Percentiles rank a stretch among this genome's conserved stretches.
These are phyloP conservation scores for Abrostola tripartita DNA, from an alignment of 2,888 invertebrate genomes.

Conservation along the genomic window DNA sequence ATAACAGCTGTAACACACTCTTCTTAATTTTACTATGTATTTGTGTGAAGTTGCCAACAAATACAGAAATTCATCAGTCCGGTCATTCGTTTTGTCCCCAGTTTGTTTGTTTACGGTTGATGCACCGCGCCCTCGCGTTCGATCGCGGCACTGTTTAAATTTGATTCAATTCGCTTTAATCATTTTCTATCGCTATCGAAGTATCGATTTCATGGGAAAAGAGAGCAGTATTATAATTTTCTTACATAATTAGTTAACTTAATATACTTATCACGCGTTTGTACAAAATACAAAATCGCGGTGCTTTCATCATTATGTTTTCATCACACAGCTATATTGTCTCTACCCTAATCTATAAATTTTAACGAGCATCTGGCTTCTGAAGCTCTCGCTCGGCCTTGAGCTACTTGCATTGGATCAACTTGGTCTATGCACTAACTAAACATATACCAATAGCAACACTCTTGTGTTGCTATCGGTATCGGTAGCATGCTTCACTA, in stretches of 20 bases:
- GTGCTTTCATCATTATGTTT: constrained; percentile 17
- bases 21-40: constrained; percentile 15
- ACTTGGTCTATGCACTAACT: constrained; percentile 15
- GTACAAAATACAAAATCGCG: constrained; percentile 20
- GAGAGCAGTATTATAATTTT: constrained; percentile 10
- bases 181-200: background rate
- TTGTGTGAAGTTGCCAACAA: constrained; percentile 30
- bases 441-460: background rate
- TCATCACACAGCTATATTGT: constrained; percentile 27
- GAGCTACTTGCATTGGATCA: constrained; percentile 32
- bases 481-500: no score
- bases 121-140: constrained; percentile 28
- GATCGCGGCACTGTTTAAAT: constrained; percentile 20
- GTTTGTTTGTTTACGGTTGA: constrained; percentile 42
- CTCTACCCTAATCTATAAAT: constrained; percentile 10
- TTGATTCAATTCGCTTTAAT: constrained; percentile 9
- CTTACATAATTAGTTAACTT: constrained; percentile 12
- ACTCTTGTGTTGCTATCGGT: no score
- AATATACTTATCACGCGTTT: constrained; percentile 15
- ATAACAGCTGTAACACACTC: constrained; percentile 2
- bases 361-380: constrained; percentile 29
- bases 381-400: constrained; percentile 28
- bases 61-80: constrained; percentile 30
- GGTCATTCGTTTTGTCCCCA: constrained; percentile 43
- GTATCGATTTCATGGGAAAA: constrained; percentile 1